Percentiles rank a stretch among this genome's conserved stretches.
Conservation (phyloP, 2,888 invertebrate species). For the Sesamia inferens region DNA sequence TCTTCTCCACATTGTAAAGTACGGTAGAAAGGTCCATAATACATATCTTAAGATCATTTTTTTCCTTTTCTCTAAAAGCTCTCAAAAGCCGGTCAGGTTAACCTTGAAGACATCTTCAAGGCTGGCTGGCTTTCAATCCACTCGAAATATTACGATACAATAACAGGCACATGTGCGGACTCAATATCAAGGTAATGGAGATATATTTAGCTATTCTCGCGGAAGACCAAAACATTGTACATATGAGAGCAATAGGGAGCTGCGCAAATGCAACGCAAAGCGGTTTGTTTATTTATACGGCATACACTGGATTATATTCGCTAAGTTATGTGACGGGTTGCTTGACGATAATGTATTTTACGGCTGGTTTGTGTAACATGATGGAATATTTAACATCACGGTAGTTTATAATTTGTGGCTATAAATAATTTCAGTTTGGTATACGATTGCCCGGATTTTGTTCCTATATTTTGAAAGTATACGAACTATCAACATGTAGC, state of each 20-base stretch:
- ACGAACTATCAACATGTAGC: neutral
- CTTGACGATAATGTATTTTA: slow-evolving; percentile 27
- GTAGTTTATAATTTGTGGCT: neutral
- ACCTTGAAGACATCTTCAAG: neutral
- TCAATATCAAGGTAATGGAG: slow-evolving; percentile 54
- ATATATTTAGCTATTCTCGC: slow-evolving; percentile 42
- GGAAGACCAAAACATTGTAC: slow-evolving; percentile 28
- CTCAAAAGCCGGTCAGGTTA: no score
- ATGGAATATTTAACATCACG: slow-evolving; percentile 4
- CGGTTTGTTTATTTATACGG: slow-evolving; percentile 45
- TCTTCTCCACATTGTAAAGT: neutral
- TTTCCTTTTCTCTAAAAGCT: no score
- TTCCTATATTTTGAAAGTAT: neutral
- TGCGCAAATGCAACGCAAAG: slow-evolving; percentile 45
- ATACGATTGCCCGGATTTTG: neutral
- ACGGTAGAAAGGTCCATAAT: neutral
- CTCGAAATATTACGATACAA: slow-evolving; percentile 12
- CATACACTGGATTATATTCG: slow-evolving; percentile 29
- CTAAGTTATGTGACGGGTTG: slow-evolving; percentile 25
- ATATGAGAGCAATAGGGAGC: neutral
- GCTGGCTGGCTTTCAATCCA: neutral
- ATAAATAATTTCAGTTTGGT: neutral
- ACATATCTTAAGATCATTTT: no score
- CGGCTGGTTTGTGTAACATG: slow-evolving; percentile 18
- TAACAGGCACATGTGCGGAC: slow-evolving; percentile 18